Evolutionary conservation across 2,113 vertebrate species (phyloP).

Genomic region (Sinocyclocheilus grahami): DNA sequence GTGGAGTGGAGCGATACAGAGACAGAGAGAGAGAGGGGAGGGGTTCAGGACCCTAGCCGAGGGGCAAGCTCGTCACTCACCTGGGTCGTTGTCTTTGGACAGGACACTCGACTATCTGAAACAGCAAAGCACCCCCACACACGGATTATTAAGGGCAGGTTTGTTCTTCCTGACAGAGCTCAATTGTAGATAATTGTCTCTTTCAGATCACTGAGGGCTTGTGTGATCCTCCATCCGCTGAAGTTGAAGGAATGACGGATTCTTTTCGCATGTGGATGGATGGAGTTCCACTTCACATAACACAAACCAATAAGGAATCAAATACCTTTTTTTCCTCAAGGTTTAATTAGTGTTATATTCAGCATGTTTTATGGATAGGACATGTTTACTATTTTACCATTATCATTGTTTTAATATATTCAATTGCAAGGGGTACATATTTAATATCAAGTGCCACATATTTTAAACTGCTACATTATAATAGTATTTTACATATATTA

Average conservation of each 20-base stretch:
- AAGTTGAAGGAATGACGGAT: constrained; percentile 66
- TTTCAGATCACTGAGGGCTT: constrained; percentile 71
- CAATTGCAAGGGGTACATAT: not conserved
- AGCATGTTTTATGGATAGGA: too few relatives aligned
- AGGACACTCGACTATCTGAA: constrained; percentile 52
- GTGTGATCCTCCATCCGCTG: constrained; percentile 80
- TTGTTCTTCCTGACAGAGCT: constrained; percentile 76
- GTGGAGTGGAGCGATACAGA: constrained; percentile 26
- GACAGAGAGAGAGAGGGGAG: constrained; percentile 15
- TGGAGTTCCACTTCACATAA: constrained; percentile 49
- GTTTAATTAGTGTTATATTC: not conserved
- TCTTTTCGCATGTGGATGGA: constrained; percentile 60
- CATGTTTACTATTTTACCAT: not conserved
- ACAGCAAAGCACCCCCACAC: constrained; percentile 57
- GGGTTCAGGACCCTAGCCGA: constrained; percentile 56
- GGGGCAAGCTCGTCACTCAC: constrained; percentile 67
- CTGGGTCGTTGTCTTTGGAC: constrained; percentile 58
- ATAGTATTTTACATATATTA: too few relatives aligned
- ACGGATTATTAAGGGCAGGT: constrained; percentile 71
- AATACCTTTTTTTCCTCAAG: not conserved
- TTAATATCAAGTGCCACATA: not conserved
- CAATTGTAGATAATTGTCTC: constrained; percentile 82
- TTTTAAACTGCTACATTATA: too few relatives aligned
- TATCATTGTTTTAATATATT: too few relatives aligned
- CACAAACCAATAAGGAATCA: constrained; percentile 43